These are phyloP conservation scores for Hirtodrosophila trivittata DNA, from an alignment of 2,888 invertebrate species.

Conservation along the genomic window DNA sequence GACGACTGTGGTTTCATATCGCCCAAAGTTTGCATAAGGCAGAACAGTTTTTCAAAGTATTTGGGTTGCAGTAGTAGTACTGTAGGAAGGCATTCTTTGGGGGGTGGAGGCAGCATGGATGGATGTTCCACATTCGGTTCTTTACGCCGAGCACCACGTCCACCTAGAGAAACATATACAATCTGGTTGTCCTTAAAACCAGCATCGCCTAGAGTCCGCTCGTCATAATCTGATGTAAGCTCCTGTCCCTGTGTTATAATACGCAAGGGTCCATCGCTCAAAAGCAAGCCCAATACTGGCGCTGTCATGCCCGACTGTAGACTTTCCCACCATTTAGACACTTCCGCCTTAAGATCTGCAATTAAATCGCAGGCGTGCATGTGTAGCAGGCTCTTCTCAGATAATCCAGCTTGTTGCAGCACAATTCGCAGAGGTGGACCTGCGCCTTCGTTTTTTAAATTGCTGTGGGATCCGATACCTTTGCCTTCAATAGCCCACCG, in stretches of 20 bases:
- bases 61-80: constrained; percentile 92
- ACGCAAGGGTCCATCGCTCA: constrained; percentile 93
- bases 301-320: constrained; percentile 83
- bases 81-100: constrained; percentile 93
- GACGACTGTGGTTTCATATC: constrained; percentile 92
- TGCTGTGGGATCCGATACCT: constrained; percentile 90
- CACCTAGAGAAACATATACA: constrained; percentile 95
- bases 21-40: constrained; percentile 94
- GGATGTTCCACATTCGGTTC: constrained; percentile 88
- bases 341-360: constrained; percentile 96
- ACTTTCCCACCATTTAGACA: constrained; percentile 97
- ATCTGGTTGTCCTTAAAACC: constrained; percentile 97
- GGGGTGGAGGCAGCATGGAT: constrained; percentile 93
- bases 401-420: constrained; percentile 94
- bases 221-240: constrained; percentile 95
- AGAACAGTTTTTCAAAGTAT: constrained; percentile 95
- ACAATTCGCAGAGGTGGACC: constrained; percentile 90
- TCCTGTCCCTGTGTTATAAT: constrained; percentile 98
- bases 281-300: constrained; percentile 87
- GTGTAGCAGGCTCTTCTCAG: constrained; percentile 92
- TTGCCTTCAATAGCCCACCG: constrained; percentile 94
- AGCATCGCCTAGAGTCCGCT: constrained; percentile 94
- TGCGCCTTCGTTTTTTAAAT: constrained; percentile 84
- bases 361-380: constrained; percentile 94
- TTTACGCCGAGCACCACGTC: constrained; percentile 85